A percentile compares a stretch with the other conserved stretches of the same genome.
Evolutionary conservation across 2,888 invertebrate genomes (phyloP).

Genomic region (Trichacis sp.): DNA sequence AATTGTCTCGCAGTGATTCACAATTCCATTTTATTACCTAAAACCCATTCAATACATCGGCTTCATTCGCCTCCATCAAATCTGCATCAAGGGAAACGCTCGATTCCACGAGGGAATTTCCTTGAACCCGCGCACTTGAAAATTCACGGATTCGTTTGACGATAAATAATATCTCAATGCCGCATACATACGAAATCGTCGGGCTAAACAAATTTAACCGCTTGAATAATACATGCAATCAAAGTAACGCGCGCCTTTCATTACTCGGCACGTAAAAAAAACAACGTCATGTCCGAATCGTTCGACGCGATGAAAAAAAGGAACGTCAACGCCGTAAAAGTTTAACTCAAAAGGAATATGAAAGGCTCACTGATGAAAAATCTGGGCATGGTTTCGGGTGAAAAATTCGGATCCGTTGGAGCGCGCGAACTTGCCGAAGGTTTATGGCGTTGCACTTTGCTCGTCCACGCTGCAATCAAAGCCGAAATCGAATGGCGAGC

Average conservation of each 20-base stretch:
- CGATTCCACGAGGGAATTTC: no score
- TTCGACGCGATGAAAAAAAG: conserved; percentile 24
- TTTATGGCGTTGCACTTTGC: conserved; percentile 55
- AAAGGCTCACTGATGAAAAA: conserved; percentile 40
- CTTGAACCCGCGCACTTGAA: not conserved
- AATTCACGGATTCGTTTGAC: not conserved
- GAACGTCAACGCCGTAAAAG: conserved; percentile 36
- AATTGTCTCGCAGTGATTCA: no score
- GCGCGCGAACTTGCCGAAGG: conserved; percentile 34
- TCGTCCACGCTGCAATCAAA: conserved; percentile 60
- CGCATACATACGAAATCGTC: conserved; percentile 39
- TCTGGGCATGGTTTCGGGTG: conserved; percentile 43
- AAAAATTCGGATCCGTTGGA: conserved; percentile 20
- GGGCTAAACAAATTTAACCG: not conserved
- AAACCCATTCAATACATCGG: no score
- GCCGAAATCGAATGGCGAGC: conserved; percentile 63
- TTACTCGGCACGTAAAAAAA: conserved; percentile 30
- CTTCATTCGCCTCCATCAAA: no score
- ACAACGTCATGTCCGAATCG: conserved; percentile 2
- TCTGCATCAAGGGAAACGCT: no score
- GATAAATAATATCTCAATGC: conserved; percentile 3
- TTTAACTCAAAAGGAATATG: conserved; percentile 37
- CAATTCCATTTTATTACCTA: no score
- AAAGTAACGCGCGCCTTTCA: conserved; percentile 36
- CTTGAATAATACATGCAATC: conserved; percentile 40